phyloP scores from a whole-genome alignment of 2,888 invertebrate species.

The Steromphala cineraria region DNA sequence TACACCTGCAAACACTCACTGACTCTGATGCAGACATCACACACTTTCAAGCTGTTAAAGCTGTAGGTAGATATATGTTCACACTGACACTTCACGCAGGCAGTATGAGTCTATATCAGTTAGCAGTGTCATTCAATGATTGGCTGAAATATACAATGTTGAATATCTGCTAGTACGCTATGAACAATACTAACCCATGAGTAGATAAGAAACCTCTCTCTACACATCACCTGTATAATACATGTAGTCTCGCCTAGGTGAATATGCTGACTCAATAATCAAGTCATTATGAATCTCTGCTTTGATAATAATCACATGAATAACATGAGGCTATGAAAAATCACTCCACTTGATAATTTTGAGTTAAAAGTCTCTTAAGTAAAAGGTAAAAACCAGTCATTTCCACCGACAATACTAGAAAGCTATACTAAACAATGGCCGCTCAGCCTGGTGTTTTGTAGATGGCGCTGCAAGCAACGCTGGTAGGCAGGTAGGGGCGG shows the following conservation, averaged over 20 bases:
- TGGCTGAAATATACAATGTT: not conserved
- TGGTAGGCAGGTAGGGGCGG: not conserved
- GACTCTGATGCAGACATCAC: not conserved
- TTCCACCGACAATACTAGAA: not conserved
- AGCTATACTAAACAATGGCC: not conserved
- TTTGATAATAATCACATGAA: too few species aligned
- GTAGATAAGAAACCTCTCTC: too few species aligned
- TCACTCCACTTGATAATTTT: too few species aligned
- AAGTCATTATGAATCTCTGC: too few species aligned
- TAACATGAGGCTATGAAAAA: too few species aligned
- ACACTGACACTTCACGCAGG: too few species aligned
- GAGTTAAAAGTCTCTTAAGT: too few species aligned
- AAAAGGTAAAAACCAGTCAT: not conserved
- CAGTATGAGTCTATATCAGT: too few species aligned
- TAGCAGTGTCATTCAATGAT: not conserved
- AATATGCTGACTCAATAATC: too few species aligned
- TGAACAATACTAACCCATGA: not conserved
- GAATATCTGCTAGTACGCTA: not conserved
- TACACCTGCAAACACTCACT: too few species aligned
- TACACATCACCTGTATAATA: too few species aligned
- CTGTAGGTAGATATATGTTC: not conserved
- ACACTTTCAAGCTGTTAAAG: slow-evolving; percentile 4
- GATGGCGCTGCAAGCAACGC: not conserved
- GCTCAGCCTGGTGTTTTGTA: not conserved
- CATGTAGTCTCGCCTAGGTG: too few species aligned